phyloP scores from a whole-genome alignment of 2,113 vertebrate genomes.

The Otocyon megalotis region DNA sequence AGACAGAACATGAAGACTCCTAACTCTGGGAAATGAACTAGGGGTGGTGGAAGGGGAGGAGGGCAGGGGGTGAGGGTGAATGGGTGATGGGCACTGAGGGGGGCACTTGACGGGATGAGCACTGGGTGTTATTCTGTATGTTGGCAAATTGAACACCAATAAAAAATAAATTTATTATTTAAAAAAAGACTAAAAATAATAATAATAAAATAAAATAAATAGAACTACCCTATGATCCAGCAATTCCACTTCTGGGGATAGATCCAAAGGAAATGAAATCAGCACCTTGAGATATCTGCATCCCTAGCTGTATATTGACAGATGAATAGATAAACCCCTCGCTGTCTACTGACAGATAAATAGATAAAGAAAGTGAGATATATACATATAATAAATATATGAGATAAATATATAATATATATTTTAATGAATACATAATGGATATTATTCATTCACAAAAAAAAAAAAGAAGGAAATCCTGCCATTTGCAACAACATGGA shows the following conservation, averaged over 20 bases:
- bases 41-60: too few relatives aligned
- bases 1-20: too few relatives aligned
- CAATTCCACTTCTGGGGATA: background rate
- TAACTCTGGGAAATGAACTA: too few relatives aligned
- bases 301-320: background rate
- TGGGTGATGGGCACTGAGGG: too few relatives aligned
- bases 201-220: too few relatives aligned
- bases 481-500: background rate
- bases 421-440: background rate
- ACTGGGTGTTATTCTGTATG: too few relatives aligned
- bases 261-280: background rate
- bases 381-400: background rate
- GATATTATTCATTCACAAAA: background rate
- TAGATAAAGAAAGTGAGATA: background rate
- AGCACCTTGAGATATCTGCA: background rate
- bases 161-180: too few relatives aligned
- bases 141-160: too few relatives aligned
- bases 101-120: too few relatives aligned
- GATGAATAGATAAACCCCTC: background rate
- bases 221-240: background rate
- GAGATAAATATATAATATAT: background rate
- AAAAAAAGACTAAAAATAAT: too few relatives aligned
- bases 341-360: background rate
- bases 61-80: too few relatives aligned
- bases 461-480: background rate